phyloP scores from a whole-genome alignment of 2,888 invertebrate species.

The Amiota communis region DNA sequence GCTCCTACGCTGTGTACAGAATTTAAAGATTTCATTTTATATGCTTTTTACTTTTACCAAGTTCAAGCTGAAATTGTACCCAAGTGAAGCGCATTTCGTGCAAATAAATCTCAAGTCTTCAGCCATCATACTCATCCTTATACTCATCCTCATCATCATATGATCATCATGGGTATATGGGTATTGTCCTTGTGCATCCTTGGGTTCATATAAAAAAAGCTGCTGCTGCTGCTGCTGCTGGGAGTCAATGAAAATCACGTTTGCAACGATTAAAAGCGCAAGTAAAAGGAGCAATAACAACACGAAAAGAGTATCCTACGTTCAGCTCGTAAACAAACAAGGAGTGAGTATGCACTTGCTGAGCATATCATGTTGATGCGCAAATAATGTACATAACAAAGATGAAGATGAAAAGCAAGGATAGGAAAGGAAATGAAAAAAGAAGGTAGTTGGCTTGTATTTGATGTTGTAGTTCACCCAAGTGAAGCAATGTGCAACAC shows the following conservation, averaged over 20 bases:
- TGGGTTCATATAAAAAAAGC: constrained; percentile 8
- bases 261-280: constrained; percentile 31
- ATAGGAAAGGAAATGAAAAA: too few relatives aligned
- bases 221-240: background rate
- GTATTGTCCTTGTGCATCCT: constrained; percentile 6
- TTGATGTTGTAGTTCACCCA: too few relatives aligned
- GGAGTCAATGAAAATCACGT: constrained; percentile 32
- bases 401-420: too few relatives aligned
- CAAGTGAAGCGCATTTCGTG: background rate
- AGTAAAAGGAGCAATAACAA: constrained; percentile 18
- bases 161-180: constrained; percentile 3
- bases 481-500: too few relatives aligned
- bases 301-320: background rate
- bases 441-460: too few relatives aligned
- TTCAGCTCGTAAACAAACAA: too few relatives aligned
- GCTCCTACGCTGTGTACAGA: background rate
- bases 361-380: too few relatives aligned
- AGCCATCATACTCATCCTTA: background rate
- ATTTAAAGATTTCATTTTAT: constrained; percentile 1
- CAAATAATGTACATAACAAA: too few relatives aligned
- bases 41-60: too few relatives aligned
- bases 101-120: constrained; percentile 18
- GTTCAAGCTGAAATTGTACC: too few relatives aligned
- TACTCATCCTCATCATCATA: background rate
- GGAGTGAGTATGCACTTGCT: too few relatives aligned